Percentiles rank a stretch among this genome's conserved stretches.
These are phyloP conservation scores for Halyomorpha halys DNA, from an alignment of 1,140 invertebrate genomes.

Conservation along the genomic window DNA sequence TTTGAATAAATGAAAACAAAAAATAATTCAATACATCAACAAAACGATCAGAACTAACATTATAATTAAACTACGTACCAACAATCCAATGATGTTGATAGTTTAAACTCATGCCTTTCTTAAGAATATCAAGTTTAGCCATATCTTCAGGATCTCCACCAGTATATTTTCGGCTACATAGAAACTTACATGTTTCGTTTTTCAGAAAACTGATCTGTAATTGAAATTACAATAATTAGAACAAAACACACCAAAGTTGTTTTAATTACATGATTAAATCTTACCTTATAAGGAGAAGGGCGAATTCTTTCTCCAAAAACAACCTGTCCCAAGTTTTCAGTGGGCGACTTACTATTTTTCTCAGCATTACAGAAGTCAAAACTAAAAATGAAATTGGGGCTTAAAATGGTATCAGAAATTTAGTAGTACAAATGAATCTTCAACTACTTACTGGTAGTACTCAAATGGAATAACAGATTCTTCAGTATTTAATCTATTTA, in stretches of 20 bases:
- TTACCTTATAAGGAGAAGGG: conserved; percentile 75
- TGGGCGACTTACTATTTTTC: conserved; percentile 67
- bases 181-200: conserved; percentile 53
- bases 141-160: conserved; percentile 49
- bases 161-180: conserved; percentile 67
- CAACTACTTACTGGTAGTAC: conserved; percentile 69
- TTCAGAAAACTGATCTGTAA: conserved; percentile 49
- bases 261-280: not conserved
- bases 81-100: conserved; percentile 99
- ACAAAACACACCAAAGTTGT: not conserved
- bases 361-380: conserved; percentile 83
- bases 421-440: not conserved
- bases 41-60: too few relatives aligned
- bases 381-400: conserved; percentile 28
- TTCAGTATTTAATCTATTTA: conserved; percentile 92
- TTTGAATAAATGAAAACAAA: not conserved
- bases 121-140: conserved; percentile 66
- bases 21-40: not conserved
- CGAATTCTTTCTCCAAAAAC: conserved; percentile 96
- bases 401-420: not conserved
- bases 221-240: conserved; percentile 9
- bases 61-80: conserved; percentile 38
- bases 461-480: conserved; percentile 96
- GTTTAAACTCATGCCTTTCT: conserved; percentile 88
- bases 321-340: conserved; percentile 96